Base-by-base conservation (phyloP, 2,113 vertebrate species). In the Maccullochella peelii region DNA sequence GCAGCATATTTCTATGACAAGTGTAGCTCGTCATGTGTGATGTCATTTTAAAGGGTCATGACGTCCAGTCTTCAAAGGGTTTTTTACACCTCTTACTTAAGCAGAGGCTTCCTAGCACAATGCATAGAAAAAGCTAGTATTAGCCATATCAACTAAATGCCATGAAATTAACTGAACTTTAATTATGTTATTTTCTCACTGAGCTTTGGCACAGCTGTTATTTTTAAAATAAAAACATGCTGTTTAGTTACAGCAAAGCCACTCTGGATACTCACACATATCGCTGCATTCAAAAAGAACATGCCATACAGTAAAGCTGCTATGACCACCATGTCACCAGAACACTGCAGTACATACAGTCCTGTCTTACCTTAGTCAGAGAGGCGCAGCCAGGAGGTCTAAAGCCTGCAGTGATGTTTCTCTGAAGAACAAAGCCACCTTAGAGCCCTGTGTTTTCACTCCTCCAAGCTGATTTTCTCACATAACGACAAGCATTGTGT, bases 291-390 rank as follows among this genome's bases (percentile, higher is more conserved):
- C 11, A 63, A 62, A 81, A 71, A 52, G 6, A 62, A 20, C 23
- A 50, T 10, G 23, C 23, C n/a, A 44, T 16, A 49, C 47, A 58
- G 49, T 70, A 38, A 67, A 30, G 59, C 49, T n/a, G 20, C 30
- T 2, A 5, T 59, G 10, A 15, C 1, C 27, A 30, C 33, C 23
- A 40, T 33, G 2, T 40, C 47, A 49, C 50, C 80, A 76, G 33
- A 33, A 33, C 33, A 33, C 33, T 33, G 4, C 38, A 38, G 38
- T 38, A 7, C 78, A 30, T 10, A 73, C 82, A 27, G 18, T 71
- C 42, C 73, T 21, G 40, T 57, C 90, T 92, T 92, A 93, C 93
- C 93, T 91, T 59, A 36, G 15, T 58, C 83, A 7, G 38, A 38
- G 59, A 84, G 84, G 62, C 40, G 74, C 14, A 65, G 70, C 82